A percentile compares a stretch with the other conserved stretches of the same genome.
Evolutionary conservation across 2,797 vertebrate species (phyloP).

Genomic region (Trematomus bernacchii): DNA sequence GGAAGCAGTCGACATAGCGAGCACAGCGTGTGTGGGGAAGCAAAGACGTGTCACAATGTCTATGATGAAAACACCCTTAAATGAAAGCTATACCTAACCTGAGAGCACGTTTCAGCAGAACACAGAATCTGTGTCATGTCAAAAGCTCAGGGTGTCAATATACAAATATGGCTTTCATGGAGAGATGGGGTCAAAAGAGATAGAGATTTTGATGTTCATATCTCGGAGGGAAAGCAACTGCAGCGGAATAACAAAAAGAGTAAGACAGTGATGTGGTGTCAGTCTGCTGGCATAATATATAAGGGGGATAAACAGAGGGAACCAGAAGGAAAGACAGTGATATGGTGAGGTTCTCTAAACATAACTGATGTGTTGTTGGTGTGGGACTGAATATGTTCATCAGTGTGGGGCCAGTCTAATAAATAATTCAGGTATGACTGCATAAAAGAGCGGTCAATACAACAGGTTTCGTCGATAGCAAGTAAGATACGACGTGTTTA

Average conservation of each 20-base stretch:
- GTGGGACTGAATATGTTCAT: conserved; percentile 58
- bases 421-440: conserved; percentile 75
- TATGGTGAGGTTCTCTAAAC: conserved; percentile 36
- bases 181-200: conserved; percentile 33
- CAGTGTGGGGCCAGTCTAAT: conserved; percentile 50
- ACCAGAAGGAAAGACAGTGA: conserved; percentile 22
- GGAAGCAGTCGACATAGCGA: conserved; percentile 46
- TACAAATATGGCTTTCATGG: conserved; percentile 45
- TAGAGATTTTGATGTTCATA: conserved; percentile 31
- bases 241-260: conserved; percentile 20
- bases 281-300: conserved; percentile 33
- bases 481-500: conserved; percentile 35
- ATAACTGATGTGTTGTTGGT: conserved; percentile 52
- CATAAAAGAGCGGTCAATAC: conserved; percentile 65
- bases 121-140: conserved; percentile 44
- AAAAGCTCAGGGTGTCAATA: conserved; percentile 47
- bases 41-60: conserved; percentile 33
- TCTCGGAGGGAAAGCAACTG: conserved; percentile 35
- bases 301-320: conserved; percentile 20
- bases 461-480: conserved; percentile 52
- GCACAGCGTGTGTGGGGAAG: conserved; percentile 34
- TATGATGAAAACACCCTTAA: conserved; percentile 40
- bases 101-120: conserved; percentile 27
- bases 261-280: conserved; percentile 39
- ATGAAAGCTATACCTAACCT: conserved; percentile 41